Base-by-base conservation (phyloP, 1,140 invertebrate genomes). In the Maniola jurtina region DNA sequence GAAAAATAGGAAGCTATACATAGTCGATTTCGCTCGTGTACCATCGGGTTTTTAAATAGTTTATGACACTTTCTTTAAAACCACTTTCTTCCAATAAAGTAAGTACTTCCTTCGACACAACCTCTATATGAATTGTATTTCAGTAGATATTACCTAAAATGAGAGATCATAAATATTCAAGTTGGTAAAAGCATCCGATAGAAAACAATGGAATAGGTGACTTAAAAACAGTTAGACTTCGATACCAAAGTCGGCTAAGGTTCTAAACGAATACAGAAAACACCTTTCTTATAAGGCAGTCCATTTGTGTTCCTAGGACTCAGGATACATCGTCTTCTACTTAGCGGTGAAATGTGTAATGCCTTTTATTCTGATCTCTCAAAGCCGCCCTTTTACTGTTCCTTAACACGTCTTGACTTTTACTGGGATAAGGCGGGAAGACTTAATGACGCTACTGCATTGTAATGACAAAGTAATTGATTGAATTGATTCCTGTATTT, bases 301-400 rank as follows among this genome's bases (percentile, higher is more conserved):
- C 84, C 74, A 83, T 85, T 78, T 76, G 76, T 78, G 72, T 79
- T 70, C 57, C 70, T 74, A 72, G 73, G 72, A 78, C 67, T 70
- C 71, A 64, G 35, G 61, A 60, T 77, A 88, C 86, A 88, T 68
- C 75, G 79, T 72, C 85, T 83, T 85, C 80, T 89, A 89, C 86
- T 89, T 89, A 89, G 82, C 79, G 75, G 74, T 86, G 79, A 83
- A 79, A 80, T 83, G 80, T 86, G 82, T 86, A 73, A 80, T 82
- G 76, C 75, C 70, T 73, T 73, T 73, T 67, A 71, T 68, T 71
- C 57, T 64, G 71, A 72, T 76, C 70, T 64, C 61, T 66, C 68
- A 57, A 45, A 69, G 63, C 65, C 72, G 72, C 68, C 67, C 64
- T 70, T 73, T 25, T 76, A 71, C 52, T 75, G 69, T 71, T 66